These are phyloP conservation scores for Apis cerana DNA, from an alignment of 1,140 invertebrate species.

Conservation along the genomic window DNA sequence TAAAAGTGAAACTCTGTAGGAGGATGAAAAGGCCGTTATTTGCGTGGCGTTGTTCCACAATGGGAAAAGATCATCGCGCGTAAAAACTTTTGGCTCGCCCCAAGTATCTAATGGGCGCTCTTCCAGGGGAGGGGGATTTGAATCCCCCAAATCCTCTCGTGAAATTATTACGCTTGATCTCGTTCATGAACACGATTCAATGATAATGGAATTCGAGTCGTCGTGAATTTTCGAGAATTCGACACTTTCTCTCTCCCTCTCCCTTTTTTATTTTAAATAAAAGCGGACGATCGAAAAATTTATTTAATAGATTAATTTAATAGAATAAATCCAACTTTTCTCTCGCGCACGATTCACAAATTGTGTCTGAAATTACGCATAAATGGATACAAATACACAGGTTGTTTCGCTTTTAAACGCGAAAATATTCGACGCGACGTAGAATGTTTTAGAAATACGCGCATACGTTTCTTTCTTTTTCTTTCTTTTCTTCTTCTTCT, in stretches of 20 bases:
- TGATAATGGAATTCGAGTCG: background rate
- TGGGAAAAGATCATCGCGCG: background rate
- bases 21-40: conserved; percentile 41
- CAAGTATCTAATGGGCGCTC: conserved; percentile 7
- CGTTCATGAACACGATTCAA: conserved; percentile 3
- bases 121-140: background rate
- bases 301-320: too few relatives aligned
- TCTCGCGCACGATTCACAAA: too few relatives aligned
- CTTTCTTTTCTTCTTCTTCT: too few relatives aligned
- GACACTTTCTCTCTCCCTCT: background rate
- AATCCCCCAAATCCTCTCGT: conserved; percentile 39
- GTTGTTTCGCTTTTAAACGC: too few relatives aligned
- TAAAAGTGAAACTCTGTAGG: conserved; percentile 60
- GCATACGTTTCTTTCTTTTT: too few relatives aligned
- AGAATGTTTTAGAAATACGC: too few relatives aligned
- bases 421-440: too few relatives aligned
- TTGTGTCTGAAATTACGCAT: too few relatives aligned
- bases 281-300: too few relatives aligned
- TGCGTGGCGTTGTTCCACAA: conserved; percentile 39
- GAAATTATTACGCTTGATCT: conserved; percentile 38
- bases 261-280: too few relatives aligned
- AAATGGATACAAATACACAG: too few relatives aligned
- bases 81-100: conserved; percentile 4
- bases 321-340: too few relatives aligned
- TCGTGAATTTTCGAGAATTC: background rate